Conservation (phyloP, 2,888 invertebrate species). For the Lasius platythorax region DNA sequence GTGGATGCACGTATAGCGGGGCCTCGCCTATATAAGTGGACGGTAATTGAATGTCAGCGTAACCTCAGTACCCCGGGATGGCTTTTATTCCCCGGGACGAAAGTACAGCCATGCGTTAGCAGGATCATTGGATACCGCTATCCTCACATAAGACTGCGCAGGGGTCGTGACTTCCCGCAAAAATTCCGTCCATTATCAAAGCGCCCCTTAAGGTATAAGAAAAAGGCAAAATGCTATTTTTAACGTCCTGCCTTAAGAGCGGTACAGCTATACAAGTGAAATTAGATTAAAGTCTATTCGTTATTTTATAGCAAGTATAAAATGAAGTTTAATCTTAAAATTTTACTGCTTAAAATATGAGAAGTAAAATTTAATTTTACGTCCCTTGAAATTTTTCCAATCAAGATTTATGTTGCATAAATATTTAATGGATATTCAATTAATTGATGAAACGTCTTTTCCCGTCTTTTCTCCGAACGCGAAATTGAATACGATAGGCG, state of each 20-base stretch:
- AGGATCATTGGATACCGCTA: constrained; percentile 53
- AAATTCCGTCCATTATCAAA: constrained; percentile 46
- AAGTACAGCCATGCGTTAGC: constrained; percentile 47
- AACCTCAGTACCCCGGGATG: constrained; percentile 52
- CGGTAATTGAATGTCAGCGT: constrained; percentile 75
- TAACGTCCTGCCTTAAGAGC: background rate
- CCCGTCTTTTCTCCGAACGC: background rate
- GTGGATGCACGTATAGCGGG: constrained; percentile 66
- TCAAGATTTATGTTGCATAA: background rate
- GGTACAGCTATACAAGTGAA: background rate
- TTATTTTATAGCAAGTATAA: background rate
- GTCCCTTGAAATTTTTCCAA: background rate
- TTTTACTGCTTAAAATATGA: background rate
- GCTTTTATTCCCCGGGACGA: constrained; percentile 51
- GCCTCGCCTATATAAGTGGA: constrained; percentile 70
- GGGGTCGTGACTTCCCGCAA: constrained; percentile 32
- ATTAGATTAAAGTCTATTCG: background rate
- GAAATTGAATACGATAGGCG: background rate
- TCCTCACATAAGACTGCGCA: constrained; percentile 11
- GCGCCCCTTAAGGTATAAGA: background rate
- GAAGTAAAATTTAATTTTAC: background rate
- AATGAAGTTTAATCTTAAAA: background rate
- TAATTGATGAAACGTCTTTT: constrained; percentile 3
- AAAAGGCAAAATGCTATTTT: constrained; percentile 19
- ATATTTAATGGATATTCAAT: background rate